Conservation (phyloP, 37 sponge, comb jelly and placozoan genomes). For the Hormiphora californensis region DNA sequence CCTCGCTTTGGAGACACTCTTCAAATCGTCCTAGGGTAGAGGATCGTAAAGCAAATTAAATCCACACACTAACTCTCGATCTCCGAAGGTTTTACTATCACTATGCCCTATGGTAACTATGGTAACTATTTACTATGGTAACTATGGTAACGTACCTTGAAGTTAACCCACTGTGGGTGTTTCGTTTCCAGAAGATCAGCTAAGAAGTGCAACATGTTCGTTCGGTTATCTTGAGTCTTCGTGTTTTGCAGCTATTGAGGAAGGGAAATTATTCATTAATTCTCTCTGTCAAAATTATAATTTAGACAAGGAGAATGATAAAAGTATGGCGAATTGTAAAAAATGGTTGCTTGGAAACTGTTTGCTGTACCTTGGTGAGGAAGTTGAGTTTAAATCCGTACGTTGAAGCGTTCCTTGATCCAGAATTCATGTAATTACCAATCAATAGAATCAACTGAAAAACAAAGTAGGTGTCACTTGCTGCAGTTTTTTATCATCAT, state of each 20-base stretch:
- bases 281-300: neutral
- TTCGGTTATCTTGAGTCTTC: conserved; percentile 84
- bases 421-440: conserved; percentile 98
- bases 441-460: conserved; percentile 79
- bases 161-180: conserved; percentile 75
- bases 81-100: too few species aligned
- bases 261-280: neutral
- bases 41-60: neutral
- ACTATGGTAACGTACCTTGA: conserved; percentile 54
- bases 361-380: conserved; percentile 74
- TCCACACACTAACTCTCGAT: too few species aligned
- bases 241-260: conserved; percentile 66
- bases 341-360: neutral
- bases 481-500: too few species aligned
- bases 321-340: neutral
- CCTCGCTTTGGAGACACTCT: conserved; percentile 3
- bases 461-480: too few species aligned
- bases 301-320: neutral
- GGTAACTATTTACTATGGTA: neutral
- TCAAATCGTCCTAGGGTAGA: conserved; percentile 17
- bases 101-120: too few species aligned
- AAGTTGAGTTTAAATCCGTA: conserved; percentile 90
- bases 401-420: conserved; percentile 81
- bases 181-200: conserved; percentile 69
- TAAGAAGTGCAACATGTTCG: conserved; percentile 89